Evolutionary conservation across 2,797 vertebrate species (phyloP).

Genomic region (Sebastes ruberrimus): DNA sequence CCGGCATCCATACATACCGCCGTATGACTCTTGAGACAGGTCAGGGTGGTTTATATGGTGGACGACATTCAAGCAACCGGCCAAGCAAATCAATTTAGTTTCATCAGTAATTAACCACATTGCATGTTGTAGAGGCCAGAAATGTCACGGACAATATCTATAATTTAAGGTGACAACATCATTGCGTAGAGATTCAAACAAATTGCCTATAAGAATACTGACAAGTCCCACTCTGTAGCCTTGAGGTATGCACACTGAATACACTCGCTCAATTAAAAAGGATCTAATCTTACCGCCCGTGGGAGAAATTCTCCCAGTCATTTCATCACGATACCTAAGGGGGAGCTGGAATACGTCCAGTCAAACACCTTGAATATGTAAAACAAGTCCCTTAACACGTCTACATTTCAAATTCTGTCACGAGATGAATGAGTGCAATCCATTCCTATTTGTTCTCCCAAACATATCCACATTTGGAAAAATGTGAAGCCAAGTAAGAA

Average conservation of each 20-base stretch:
- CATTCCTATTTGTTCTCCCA: conserved; percentile 40
- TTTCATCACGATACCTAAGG: conserved; percentile 4
- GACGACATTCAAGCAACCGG: neutral
- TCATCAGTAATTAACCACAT: conserved; percentile 4
- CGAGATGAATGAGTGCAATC: conserved; percentile 28
- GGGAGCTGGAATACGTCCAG: conserved; percentile 20
- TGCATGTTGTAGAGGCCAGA: neutral
- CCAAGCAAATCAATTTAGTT: neutral
- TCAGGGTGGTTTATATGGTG: conserved; percentile 2
- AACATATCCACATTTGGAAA: conserved; percentile 41
- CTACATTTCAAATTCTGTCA: conserved; percentile 45
- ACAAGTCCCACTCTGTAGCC: neutral
- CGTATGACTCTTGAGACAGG: neutral
- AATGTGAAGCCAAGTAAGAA: conserved; percentile 53
- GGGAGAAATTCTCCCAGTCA: conserved; percentile 10
- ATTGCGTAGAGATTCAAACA: neutral
- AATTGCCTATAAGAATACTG: neutral
- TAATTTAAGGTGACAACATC: conserved; percentile 7
- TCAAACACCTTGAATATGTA: conserved; percentile 30
- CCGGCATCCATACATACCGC: conserved; percentile 10
- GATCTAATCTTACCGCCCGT: conserved; percentile 33
- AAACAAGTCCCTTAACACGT: conserved; percentile 40
- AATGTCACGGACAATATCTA: neutral
- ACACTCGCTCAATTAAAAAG: neutral
- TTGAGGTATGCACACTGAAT: neutral